Evolutionary conservation across 2,113 vertebrate species (phyloP).

Genomic region (Peromyscus polionotus): DNA sequence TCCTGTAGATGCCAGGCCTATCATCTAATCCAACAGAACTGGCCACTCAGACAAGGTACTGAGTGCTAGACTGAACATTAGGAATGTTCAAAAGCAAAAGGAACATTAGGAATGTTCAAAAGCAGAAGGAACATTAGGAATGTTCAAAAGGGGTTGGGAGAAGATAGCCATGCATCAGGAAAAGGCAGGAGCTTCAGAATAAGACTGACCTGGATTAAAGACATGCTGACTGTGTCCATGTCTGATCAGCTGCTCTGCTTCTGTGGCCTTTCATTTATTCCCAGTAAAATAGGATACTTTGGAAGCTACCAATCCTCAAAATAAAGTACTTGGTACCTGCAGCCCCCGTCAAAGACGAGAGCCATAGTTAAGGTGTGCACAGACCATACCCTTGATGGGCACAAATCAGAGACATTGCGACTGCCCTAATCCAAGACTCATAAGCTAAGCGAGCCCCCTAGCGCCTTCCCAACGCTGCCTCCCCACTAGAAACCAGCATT

Average conservation of each 20-base stretch:
- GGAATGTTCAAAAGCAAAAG: background rate
- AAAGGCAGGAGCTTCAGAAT: background rate
- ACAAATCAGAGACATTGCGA: background rate
- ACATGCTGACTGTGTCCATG: background rate
- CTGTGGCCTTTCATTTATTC: background rate
- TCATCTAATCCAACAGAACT: background rate
- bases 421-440: background rate
- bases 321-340: background rate
- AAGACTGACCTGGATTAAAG: background rate
- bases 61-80: background rate
- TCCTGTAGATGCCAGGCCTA: background rate
- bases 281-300: background rate
- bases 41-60: too few species aligned
- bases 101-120: background rate
- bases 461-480: accelerated
- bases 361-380: too few species aligned
- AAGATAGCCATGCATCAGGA: background rate
- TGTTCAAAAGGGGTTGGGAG: background rate
- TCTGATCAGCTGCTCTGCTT: background rate
- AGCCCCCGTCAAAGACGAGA: background rate
- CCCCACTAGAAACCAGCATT: background rate
- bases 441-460: background rate
- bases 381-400: accelerated
- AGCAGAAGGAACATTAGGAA: background rate
- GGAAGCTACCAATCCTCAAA: background rate